phyloP scores from a whole-genome alignment of 2,113 vertebrate species.

The Passer domesticus region DNA sequence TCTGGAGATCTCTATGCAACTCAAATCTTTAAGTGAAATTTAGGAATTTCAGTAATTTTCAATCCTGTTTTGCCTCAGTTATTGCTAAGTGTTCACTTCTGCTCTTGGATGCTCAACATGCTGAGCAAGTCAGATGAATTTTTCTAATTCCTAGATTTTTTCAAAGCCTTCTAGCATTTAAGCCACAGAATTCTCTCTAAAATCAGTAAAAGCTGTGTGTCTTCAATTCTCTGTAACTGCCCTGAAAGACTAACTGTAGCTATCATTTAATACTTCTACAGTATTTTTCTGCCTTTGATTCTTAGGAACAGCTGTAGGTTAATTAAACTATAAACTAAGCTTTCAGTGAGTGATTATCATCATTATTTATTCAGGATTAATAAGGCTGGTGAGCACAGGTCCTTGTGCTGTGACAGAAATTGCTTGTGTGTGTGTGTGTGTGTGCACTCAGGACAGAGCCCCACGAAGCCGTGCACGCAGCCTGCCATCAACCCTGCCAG shows the following conservation, averaged over 20 bases:
- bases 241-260: background rate
- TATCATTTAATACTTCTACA: background rate
- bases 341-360: background rate
- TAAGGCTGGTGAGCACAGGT: background rate
- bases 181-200: background rate
- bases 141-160: background rate
- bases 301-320: background rate
- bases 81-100: background rate
- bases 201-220: background rate
- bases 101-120: background rate
- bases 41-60: background rate
- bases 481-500: background rate
- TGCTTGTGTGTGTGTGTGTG: background rate
- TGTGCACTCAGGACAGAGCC: background rate
- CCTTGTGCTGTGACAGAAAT: background rate
- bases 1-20: background rate
- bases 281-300: background rate
- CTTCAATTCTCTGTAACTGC: background rate
- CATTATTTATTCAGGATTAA: constrained; percentile 16
- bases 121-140: background rate
- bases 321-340: constrained; percentile 1
- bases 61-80: background rate
- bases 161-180: background rate
- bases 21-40: background rate
- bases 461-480: background rate